These are phyloP conservation scores for Heliocidaris erythrogramma DNA, from an alignment of 35 echinoderm and acorn worm species.

Conservation along the genomic window DNA sequence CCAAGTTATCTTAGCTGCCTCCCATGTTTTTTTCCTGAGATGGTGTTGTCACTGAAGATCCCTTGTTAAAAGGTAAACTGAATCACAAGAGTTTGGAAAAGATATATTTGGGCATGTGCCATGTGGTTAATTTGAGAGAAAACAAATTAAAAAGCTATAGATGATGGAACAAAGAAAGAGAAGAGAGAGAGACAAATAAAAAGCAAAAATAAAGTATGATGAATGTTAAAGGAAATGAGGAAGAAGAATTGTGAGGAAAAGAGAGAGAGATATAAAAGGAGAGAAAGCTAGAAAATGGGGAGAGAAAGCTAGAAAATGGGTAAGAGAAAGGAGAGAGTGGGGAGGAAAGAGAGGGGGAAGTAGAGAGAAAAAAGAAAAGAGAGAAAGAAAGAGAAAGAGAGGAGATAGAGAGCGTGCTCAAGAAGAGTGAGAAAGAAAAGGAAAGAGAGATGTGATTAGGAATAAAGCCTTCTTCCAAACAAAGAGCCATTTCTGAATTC, in stretches of 20 bases:
- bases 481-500: background rate
- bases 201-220: background rate
- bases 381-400: too few relatives aligned
- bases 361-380: too few relatives aligned
- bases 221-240: background rate
- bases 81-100: too few relatives aligned
- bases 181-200: background rate
- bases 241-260: background rate
- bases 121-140: background rate
- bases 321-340: too few relatives aligned
- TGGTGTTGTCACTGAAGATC: too few relatives aligned
- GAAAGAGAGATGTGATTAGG: too few relatives aligned
- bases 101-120: too few relatives aligned
- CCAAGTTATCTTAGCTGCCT: background rate
- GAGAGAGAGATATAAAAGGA: background rate
- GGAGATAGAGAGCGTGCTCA: too few relatives aligned
- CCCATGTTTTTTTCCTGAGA: background rate
- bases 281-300: background rate
- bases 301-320: too few relatives aligned
- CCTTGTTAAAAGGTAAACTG: too few relatives aligned
- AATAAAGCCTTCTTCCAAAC: background rate
- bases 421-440: too few relatives aligned
- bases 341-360: too few relatives aligned
- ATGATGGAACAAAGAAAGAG: background rate
- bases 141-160: background rate